Percentiles rank a stretch among this genome's conserved stretches.
These are phyloP conservation scores for Alloscopus bannaensis DNA, from an alignment of 2,888 invertebrate genomes.

Conservation along the genomic window DNA sequence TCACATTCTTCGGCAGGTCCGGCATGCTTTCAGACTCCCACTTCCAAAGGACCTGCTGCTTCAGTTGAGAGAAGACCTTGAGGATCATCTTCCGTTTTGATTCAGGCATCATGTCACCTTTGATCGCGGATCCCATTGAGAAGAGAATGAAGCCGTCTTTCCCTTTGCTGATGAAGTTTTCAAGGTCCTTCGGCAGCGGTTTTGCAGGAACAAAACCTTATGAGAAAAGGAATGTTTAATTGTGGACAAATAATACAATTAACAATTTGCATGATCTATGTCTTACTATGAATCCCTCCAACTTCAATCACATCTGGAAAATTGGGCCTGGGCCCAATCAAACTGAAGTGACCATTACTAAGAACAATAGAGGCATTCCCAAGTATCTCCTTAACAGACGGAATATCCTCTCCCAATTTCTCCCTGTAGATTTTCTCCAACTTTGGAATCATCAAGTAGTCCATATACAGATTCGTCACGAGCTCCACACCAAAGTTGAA, in stretches of 20 bases:
- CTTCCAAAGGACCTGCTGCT: slow-evolving; percentile 83
- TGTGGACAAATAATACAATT: slow-evolving; percentile 64
- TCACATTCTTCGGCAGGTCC: slow-evolving; percentile 54
- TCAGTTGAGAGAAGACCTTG: slow-evolving; percentile 79
- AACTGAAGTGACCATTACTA: slow-evolving; percentile 73
- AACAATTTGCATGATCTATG: slow-evolving; percentile 70
- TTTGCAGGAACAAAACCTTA: not conserved
- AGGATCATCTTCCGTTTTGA: slow-evolving; percentile 78
- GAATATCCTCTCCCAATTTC: slow-evolving; percentile 49
- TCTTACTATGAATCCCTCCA: slow-evolving; percentile 74
- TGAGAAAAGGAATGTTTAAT: not conserved
- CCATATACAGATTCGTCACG: slow-evolving; percentile 75
- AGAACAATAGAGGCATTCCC: slow-evolving; percentile 74
- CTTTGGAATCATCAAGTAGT: slow-evolving; percentile 74
- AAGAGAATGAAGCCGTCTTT: slow-evolving; percentile 65
- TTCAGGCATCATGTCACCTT: slow-evolving; percentile 75
- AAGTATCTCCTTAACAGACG: slow-evolving; percentile 28
- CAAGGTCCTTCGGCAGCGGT: slow-evolving; percentile 47
- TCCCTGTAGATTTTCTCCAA: slow-evolving; percentile 56
- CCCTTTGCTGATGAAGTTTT: slow-evolving; percentile 59
- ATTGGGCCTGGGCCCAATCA: slow-evolving; percentile 70
- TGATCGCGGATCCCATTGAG: slow-evolving; percentile 61
- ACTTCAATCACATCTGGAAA: slow-evolving; percentile 74
- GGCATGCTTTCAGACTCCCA: slow-evolving; percentile 63
- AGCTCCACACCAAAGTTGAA: slow-evolving; percentile 73